Percentiles rank a stretch among this genome's conserved stretches.
Evolutionary conservation across 2,888 invertebrate species (phyloP).

Genomic region (Polyommatus icarus): DNA sequence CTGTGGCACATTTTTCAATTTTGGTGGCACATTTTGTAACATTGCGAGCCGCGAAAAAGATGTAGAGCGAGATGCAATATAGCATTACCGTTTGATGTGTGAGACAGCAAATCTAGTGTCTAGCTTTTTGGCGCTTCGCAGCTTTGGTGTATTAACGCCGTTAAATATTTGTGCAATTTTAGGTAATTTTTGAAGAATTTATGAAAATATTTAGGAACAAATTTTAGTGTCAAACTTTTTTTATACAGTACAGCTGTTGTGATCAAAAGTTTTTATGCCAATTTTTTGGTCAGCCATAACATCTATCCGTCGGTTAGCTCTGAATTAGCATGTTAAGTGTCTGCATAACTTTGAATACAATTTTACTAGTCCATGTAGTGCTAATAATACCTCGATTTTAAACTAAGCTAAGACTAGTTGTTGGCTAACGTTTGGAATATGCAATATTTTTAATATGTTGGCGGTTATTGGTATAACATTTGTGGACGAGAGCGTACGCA

Average conservation of each 20-base stretch:
- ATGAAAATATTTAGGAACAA: slow-evolving; percentile 30
- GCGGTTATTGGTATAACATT: slow-evolving; percentile 9
- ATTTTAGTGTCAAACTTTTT: neutral
- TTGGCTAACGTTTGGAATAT: slow-evolving; percentile 16
- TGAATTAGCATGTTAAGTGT: slow-evolving; percentile 18
- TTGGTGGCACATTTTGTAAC: neutral
- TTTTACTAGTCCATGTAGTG: slow-evolving; percentile 71
- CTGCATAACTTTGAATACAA: slow-evolving; percentile 53
- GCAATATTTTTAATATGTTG: slow-evolving; percentile 20
- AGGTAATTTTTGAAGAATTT: slow-evolving; percentile 34
- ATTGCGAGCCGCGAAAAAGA: neutral
- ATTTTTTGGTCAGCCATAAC: neutral
- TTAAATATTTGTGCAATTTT: slow-evolving; percentile 56
- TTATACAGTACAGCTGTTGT: neutral
- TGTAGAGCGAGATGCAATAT: slow-evolving; percentile 7
- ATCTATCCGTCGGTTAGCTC: neutral
- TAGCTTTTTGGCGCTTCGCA: neutral
- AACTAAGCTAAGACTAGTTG: slow-evolving; percentile 24
- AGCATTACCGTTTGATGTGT: neutral
- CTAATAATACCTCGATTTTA: slow-evolving; percentile 61
- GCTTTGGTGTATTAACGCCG: slow-evolving; percentile 27
- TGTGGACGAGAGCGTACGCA: slow-evolving; percentile 26
- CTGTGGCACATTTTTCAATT: neutral
- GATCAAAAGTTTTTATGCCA: slow-evolving; percentile 20
- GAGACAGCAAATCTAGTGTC: too few species aligned